phyloP scores from a whole-genome alignment of 2,888 invertebrate genomes.

The Agonum fuliginosum region DNA sequence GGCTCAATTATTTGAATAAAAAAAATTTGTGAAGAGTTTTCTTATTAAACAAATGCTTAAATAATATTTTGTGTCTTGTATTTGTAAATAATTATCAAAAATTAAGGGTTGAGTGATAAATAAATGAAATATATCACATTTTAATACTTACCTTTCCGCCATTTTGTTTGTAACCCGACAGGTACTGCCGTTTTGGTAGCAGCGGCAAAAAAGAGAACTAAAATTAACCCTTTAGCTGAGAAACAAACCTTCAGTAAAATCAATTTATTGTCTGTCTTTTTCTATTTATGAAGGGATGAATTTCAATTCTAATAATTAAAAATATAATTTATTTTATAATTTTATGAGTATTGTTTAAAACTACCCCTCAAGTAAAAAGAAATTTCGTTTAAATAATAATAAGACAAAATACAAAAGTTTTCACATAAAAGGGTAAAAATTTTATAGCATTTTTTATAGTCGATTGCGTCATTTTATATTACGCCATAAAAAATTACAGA shows the following conservation, averaged over 20 bases:
- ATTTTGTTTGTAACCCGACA: constrained; percentile 7
- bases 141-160: too few relatives aligned
- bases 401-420: constrained; percentile 1
- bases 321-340: not conserved
- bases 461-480: constrained; percentile 36
- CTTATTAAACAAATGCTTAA: too few relatives aligned
- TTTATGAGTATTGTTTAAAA: too few relatives aligned
- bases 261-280: not conserved
- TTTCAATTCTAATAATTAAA: not conserved
- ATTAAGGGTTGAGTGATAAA: too few relatives aligned
- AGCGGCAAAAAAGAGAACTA: not conserved
- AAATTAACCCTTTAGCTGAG: not conserved
- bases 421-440: constrained; percentile 33
- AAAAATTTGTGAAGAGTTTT: too few relatives aligned
- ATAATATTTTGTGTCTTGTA: too few relatives aligned
- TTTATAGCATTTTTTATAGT: constrained; percentile 13
- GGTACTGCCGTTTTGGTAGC: not conserved
- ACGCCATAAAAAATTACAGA: constrained; percentile 35
- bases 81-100: too few relatives aligned
- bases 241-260: constrained; percentile 10
- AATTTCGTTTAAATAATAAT: constrained; percentile 20
- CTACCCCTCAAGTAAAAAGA: not conserved
- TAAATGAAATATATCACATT: too few relatives aligned
- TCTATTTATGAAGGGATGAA: not conserved
- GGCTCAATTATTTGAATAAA: not conserved